These are phyloP conservation scores for Corvus hawaiiensis DNA, from an alignment of 2,113 vertebrate genomes.

Conservation along the genomic window DNA sequence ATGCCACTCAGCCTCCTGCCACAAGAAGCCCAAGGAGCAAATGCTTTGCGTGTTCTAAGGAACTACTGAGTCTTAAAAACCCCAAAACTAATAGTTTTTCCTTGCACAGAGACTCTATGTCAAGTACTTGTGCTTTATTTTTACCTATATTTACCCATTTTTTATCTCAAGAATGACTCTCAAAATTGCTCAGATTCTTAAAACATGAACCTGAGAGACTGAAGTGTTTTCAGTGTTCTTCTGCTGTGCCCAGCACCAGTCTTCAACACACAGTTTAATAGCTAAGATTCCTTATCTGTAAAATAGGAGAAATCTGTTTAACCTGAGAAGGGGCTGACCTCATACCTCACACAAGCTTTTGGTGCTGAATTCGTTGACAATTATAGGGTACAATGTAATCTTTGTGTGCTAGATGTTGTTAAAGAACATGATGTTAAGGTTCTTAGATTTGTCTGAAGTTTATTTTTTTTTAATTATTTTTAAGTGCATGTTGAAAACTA, in stretches of 20 bases:
- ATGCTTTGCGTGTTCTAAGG: background rate
- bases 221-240: background rate
- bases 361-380: background rate
- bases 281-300: background rate
- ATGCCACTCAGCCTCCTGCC: background rate
- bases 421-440: background rate
- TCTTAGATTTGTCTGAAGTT: background rate
- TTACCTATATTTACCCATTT: background rate
- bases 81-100: rapidly evolving
- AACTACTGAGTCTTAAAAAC: background rate
- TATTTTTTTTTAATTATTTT: background rate
- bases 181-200: background rate
- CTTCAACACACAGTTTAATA: background rate
- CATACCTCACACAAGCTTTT: background rate
- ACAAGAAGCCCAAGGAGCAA: background rate
- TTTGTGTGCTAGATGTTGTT: background rate
- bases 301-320: background rate
- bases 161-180: background rate
- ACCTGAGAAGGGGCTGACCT: background rate
- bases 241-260: background rate
- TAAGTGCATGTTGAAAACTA: background rate
- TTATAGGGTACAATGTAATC: background rate
- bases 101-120: background rate
- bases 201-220: background rate
- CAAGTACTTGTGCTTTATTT: background rate